phyloP scores from a whole-genome alignment of 1,140 invertebrate genomes.

The Dendrolimus punctatus region DNA sequence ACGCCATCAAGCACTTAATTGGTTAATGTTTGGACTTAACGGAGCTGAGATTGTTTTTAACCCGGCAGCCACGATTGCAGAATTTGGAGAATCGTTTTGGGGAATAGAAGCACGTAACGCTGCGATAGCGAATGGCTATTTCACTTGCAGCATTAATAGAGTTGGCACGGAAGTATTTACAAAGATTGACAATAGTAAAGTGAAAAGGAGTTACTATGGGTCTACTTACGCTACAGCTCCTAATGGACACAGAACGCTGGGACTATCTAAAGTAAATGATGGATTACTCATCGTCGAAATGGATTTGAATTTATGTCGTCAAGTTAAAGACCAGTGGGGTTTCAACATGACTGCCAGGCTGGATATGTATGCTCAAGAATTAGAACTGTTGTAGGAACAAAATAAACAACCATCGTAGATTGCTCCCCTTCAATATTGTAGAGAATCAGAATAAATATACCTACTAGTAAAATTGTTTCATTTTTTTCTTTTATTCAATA shows the following conservation, averaged over 20 bases:
- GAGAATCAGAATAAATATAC: too few species aligned
- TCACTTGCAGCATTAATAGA: slow-evolving; percentile 95
- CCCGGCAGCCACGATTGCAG: slow-evolving; percentile 91
- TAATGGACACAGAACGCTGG: slow-evolving; percentile 92
- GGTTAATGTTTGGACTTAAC: slow-evolving; percentile 97
- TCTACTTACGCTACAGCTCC: slow-evolving; percentile 96
- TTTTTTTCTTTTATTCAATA: too few species aligned
- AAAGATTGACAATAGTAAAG: slow-evolving; percentile 85
- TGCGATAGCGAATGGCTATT: slow-evolving; percentile 96
- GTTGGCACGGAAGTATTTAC: slow-evolving; percentile 97
- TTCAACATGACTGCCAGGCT: slow-evolving; percentile 96
- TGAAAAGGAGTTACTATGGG: slow-evolving; percentile 97
- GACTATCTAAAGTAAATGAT: slow-evolving; percentile 87
- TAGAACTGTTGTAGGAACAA: slow-evolving; percentile 5
- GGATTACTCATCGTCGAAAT: slow-evolving; percentile 92
- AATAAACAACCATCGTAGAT: too few species aligned
- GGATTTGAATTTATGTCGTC: slow-evolving; percentile 97
- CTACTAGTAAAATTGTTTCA: too few species aligned
- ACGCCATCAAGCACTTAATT: slow-evolving; percentile 97
- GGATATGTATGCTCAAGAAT: slow-evolving; percentile 86
- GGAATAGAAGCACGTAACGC: slow-evolving; percentile 96
- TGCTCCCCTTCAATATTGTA: too few species aligned
- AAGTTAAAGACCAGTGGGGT: slow-evolving; percentile 95
- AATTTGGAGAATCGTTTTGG: slow-evolving; percentile 95
- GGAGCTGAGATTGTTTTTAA: slow-evolving; percentile 99